Evolutionary conservation across 2,888 invertebrate genomes (phyloP), one percentile per base, ranked within the genome.

Genomic region (Mesorhabditis belari): DNA sequence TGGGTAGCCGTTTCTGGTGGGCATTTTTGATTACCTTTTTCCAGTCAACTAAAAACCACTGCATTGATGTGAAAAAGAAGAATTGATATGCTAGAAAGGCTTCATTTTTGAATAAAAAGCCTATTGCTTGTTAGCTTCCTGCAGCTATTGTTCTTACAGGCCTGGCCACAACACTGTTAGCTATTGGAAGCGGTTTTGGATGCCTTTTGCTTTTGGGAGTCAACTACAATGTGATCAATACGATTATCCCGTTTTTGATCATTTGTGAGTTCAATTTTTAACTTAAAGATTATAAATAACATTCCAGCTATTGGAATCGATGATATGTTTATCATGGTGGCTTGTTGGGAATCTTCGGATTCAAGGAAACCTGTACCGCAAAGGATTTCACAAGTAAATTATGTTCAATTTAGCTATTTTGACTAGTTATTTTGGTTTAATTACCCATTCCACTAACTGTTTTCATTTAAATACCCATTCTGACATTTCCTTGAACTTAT

Each of bases 271-370:
- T 21, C 5, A 9, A 29, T 17, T 21, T n/a, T 27, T 44, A 1
- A 3, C 35, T 25, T 24, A 5, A n/a, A 2, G 1, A 4, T 5
- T 28, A 0, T 53, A 5, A 25, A 17, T 49, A n/a, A n/a, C n/a
- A n/a, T 82, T 83, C 24, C 82, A 92, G 92, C 92, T 78, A 92
- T 93, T 77, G 93, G 93, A 65, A 92, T 93, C 67, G 93, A 93
- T 81, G 93, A 93, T 81, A 92, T 92, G 1, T 94, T 93, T 80
- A 92, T 94, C 12, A 91, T 93, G 90, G 83, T 93, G 77, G 92
- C 92, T 2, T 92, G 92, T 0, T 93, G 93, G 93, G 86, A 92
- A 62, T 86, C 92, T 58, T 70, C 74, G 5, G 72, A 74, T 58
- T 61, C 65, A 35, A 62, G 63, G 4, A 57, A 70, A 12, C 60